These are phyloP conservation scores for Bambusicola thoracicus DNA, from an alignment of 2,113 vertebrate species.

Conservation along the genomic window DNA sequence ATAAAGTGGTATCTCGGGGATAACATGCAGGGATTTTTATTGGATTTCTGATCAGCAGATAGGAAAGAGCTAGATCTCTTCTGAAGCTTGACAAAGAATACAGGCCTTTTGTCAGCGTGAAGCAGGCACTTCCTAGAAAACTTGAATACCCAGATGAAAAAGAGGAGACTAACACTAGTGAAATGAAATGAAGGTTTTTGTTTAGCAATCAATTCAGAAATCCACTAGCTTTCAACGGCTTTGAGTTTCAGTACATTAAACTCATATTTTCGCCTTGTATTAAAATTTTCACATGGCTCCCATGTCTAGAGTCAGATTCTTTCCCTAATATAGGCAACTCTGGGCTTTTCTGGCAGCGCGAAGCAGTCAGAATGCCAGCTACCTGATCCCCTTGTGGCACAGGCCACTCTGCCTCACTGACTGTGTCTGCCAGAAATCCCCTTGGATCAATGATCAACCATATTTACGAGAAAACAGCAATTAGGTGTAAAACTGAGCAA, in stretches of 20 bases:
- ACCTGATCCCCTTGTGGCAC: conserved; percentile 10
- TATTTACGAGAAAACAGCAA: background rate
- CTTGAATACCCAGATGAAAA: background rate
- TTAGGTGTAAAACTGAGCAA: background rate
- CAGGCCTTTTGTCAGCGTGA: conserved; percentile 10
- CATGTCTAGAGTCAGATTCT: conserved; percentile 19
- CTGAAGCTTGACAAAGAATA: conserved; percentile 20
- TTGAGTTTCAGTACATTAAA: conserved; percentile 50
- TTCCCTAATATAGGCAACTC: conserved; percentile 54
- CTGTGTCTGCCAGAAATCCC: background rate
- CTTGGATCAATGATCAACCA: background rate
- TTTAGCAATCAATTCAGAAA: conserved; percentile 39
- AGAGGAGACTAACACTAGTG: background rate
- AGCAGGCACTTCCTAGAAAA: conserved; percentile 9
- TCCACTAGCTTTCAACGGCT: conserved; percentile 21
- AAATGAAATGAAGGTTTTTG: conserved; percentile 46
- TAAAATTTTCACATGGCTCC: background rate
- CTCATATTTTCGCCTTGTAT: conserved; percentile 60
- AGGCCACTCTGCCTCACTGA: background rate
- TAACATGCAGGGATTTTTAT: conserved; percentile 22
- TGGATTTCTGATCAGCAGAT: conserved; percentile 37
- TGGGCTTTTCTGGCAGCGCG: conserved; percentile 35
- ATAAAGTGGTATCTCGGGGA: conserved; percentile 10
- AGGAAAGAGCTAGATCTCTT: conserved; percentile 14
- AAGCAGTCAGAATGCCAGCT: conserved; percentile 36